Evolutionary conservation across 2,888 invertebrate genomes (phyloP), one percentile per base, ranked within the genome.

Genomic region (Cerastis rubricosa): DNA sequence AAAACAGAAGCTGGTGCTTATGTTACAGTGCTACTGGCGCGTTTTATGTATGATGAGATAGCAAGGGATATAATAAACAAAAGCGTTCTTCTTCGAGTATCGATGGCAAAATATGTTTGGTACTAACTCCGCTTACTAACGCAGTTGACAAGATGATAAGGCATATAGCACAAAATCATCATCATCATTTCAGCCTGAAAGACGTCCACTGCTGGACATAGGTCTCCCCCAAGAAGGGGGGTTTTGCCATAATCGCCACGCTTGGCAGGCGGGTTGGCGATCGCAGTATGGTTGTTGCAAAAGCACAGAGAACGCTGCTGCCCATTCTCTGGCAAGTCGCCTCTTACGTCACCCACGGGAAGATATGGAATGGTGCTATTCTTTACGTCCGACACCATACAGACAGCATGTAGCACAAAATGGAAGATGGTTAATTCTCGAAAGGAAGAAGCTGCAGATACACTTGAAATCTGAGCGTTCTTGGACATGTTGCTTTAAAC

Each of bases 1-100:
- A 71, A 86, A 79, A 83, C 66, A 47, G 67, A 25, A 70, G 72
- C 25, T 0, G 51, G 19, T 54, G 59, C 61, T 54, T 71, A 61
- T 71, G 45, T 57, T 78, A 40, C 85, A 65, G 29, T 82, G 19
- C n/a, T 59, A 67, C 51, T 68, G 45, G 68, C 63, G 61, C 59
- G 67, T 64, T 72, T 76, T 70, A 67, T 59, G 47, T 6, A 17
- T 54, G 78, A n/a, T 17, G 49, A 80, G 49, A 29, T 29, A 54
- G 17, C 6, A 12, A 63, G 12, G 63, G 3, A 43, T 64, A 43
- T 64, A 64, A 43, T 64, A 43, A 64, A 64, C 43, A 64, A 64
- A 5, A 43, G n/a, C n/a, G 4, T 64, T n/a, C 14, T 59, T 59
- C 57, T 14, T 43, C 4, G 43, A 0, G 17, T 64, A 43, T n/a